Conservation (phyloP, 2,113 vertebrate genomes). For the Sinosuthora webbiana region DNA sequence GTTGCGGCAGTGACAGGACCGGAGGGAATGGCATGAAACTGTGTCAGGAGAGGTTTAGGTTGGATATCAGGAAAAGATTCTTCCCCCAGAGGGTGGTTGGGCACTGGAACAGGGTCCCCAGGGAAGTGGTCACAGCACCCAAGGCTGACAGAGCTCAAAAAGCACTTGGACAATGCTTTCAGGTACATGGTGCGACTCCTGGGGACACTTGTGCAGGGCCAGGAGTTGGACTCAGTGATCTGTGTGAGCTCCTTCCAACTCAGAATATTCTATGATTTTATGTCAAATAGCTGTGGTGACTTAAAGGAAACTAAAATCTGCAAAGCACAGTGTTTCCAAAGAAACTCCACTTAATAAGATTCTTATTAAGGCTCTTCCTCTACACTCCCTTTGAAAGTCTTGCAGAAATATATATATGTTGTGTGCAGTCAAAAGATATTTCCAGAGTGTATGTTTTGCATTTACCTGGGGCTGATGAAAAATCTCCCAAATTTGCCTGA, state of each 20-base stretch:
- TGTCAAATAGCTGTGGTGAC: background rate
- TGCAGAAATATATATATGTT: background rate
- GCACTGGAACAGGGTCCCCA: background rate
- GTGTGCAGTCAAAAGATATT: background rate
- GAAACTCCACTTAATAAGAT: background rate
- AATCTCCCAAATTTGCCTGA: rapidly evolving
- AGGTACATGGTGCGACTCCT: background rate
- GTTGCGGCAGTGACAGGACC: background rate
- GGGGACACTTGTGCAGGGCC: background rate
- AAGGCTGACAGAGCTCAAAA: background rate
- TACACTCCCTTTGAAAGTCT: background rate
- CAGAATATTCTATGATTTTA: background rate
- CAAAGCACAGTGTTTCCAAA: background rate
- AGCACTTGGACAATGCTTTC: background rate
- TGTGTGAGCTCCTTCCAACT: background rate
- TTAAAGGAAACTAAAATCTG: background rate
- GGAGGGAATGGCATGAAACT: rapidly evolving
- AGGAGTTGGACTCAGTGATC: background rate
- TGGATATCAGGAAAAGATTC: background rate
- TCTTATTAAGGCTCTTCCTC: background rate
- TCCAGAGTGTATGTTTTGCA: background rate
- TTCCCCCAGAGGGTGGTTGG: rapidly evolving
- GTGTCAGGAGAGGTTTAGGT: background rate
- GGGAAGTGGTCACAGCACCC: background rate
- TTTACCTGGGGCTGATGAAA: background rate